A percentile compares a stretch with the other conserved stretches of the same genome.
Conservation (phyloP, 2,888 invertebrate species). For the Aporophyla nigra region DNA sequence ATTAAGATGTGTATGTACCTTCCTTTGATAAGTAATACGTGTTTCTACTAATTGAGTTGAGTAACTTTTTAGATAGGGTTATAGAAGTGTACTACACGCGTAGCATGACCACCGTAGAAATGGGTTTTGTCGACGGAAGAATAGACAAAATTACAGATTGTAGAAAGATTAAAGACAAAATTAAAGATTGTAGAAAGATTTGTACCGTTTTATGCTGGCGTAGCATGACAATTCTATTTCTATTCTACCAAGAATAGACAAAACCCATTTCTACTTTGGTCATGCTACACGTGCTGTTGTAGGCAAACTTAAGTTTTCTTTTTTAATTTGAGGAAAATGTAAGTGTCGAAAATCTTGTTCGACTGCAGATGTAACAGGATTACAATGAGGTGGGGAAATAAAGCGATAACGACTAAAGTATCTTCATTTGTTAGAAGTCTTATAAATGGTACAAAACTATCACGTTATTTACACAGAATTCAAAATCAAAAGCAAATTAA, state of each 20-base stretch:
- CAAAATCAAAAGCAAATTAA: too few species aligned
- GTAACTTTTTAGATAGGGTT: not conserved
- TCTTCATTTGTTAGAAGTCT: not conserved
- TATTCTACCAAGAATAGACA: too few species aligned
- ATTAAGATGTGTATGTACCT: conserved; percentile 37
- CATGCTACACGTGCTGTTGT: too few species aligned
- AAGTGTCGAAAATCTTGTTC: not conserved
- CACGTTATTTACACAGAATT: not conserved
- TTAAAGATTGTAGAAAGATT: too few species aligned
- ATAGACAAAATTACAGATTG: too few species aligned
- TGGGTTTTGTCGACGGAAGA: too few species aligned
- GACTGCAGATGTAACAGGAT: not conserved
- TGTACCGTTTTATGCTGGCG: too few species aligned
- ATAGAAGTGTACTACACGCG: too few species aligned
- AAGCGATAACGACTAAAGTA: not conserved
- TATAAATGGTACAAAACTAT: not conserved
- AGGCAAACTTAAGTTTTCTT: not conserved
- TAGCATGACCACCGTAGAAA: too few species aligned
- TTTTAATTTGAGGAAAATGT: not conserved
- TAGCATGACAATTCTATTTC: too few species aligned
- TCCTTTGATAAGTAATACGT: not conserved
- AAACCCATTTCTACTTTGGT: too few species aligned
- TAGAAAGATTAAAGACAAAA: too few species aligned
- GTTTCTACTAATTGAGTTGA: conserved; percentile 28
- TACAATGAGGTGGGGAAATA: not conserved